Conservation (phyloP, 1,140 invertebrate species). For the Anastrepha ludens region DNA sequence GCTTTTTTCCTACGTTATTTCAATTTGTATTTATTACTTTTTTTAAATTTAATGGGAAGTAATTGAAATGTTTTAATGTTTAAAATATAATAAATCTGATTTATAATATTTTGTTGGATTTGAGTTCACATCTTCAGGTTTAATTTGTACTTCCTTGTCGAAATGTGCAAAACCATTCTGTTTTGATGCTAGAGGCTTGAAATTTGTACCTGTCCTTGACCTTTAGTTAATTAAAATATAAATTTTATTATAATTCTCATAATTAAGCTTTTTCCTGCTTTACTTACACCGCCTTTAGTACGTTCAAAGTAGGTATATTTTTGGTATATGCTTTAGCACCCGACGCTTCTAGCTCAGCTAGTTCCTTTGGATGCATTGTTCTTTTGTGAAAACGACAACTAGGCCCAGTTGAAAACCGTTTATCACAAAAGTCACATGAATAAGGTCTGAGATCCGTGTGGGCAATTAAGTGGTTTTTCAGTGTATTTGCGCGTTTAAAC, state of each 20-base stretch:
- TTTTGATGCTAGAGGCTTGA: slow-evolving; percentile 68
- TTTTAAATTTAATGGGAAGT: too few relatives aligned
- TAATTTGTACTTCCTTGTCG: slow-evolving; percentile 21
- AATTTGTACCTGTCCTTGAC: slow-evolving; percentile 53
- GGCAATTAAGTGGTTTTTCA: slow-evolving; percentile 74
- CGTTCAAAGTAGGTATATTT: slow-evolving; percentile 71
- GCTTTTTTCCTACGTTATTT: too few relatives aligned
- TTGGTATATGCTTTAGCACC: slow-evolving; percentile 66
- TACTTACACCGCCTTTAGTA: slow-evolving; percentile 63
- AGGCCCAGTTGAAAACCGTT: slow-evolving; percentile 75
- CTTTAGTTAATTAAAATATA: neutral
- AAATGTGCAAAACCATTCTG: slow-evolving; percentile 61
- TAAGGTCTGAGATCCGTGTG: slow-evolving; percentile 75
- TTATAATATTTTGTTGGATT: too few relatives aligned
- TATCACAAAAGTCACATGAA: slow-evolving; percentile 75
- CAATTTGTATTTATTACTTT: too few relatives aligned
- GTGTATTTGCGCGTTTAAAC: slow-evolving; percentile 72
- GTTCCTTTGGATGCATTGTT: slow-evolving; percentile 74
- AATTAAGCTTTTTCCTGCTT: neutral
- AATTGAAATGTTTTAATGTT: too few relatives aligned
- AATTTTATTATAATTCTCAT: neutral
- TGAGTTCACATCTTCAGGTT: too few relatives aligned
- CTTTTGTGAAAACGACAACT: slow-evolving; percentile 76
- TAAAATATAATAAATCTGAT: too few relatives aligned
- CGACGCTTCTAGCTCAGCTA: slow-evolving; percentile 72